These are phyloP conservation scores for Myopa testacea DNA, from an alignment of 2,888 invertebrate species.

Conservation along the genomic window DNA sequence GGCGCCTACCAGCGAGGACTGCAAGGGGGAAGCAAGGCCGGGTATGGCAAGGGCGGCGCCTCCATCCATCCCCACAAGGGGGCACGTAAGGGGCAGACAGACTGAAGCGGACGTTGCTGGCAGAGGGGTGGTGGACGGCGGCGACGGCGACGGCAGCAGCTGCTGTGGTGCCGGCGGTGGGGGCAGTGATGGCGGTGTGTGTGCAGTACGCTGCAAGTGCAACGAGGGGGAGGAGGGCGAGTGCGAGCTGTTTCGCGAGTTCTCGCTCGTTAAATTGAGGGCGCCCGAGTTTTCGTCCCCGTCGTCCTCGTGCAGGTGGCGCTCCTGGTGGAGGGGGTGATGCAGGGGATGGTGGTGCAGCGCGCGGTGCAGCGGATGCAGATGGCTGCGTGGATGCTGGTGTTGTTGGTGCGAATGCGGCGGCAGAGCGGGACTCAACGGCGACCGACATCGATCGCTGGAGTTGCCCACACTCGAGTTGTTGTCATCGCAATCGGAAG, in stretches of 20 bases:
- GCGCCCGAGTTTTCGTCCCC: constrained; percentile 62
- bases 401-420: constrained; percentile 48
- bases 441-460: constrained; percentile 67
- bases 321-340: constrained; percentile 41
- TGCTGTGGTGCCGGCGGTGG: constrained; percentile 38
- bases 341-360: constrained; percentile 41
- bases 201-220: constrained; percentile 44
- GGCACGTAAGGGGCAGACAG: constrained; percentile 44
- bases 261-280: constrained; percentile 66
- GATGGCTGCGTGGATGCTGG: constrained; percentile 50
- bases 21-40: constrained; percentile 54
- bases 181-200: constrained; percentile 46
- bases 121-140: constrained; percentile 32
- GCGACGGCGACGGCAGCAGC: constrained; percentile 45
- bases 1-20: constrained; percentile 57
- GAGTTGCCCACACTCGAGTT: constrained; percentile 64
- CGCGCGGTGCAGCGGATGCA: constrained; percentile 46
- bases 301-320: constrained; percentile 32
- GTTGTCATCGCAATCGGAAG: constrained; percentile 67
- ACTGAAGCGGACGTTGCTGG: constrained; percentile 45
- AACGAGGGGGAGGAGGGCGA: constrained; percentile 59
- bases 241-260: constrained; percentile 62
- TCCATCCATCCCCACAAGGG: constrained; percentile 10
- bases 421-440: constrained; percentile 60
- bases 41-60: constrained; percentile 51